Evolutionary conservation across 92 coral and sea anemone species (phyloP).

Genomic region (Zoanthus sociatus): DNA sequence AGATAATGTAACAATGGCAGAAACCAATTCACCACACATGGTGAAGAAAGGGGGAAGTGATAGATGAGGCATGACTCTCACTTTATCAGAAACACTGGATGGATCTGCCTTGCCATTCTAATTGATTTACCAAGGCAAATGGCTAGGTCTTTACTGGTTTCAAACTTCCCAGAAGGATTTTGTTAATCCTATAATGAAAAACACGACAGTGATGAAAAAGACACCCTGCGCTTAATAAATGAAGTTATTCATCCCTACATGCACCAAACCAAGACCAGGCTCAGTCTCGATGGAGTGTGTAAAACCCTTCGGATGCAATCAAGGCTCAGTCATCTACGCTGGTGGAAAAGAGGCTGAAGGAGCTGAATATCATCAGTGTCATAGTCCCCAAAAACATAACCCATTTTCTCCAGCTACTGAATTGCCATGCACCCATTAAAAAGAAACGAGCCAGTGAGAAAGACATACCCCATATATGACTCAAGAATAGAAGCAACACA

Average conservation of each 20-base stretch:
- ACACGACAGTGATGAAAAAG: conserved; percentile 62
- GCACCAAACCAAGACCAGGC: conserved; percentile 52
- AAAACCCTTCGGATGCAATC: conserved; percentile 65
- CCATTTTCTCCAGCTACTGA: conserved; percentile 65
- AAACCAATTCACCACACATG: not conserved
- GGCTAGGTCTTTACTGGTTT: conserved; percentile 51
- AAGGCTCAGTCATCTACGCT: conserved; percentile 54
- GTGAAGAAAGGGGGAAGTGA: conserved; percentile 55
- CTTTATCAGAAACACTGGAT: conserved; percentile 52
- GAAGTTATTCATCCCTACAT: conserved; percentile 53
- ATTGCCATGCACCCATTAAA: too few relatives aligned
- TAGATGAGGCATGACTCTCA: conserved; percentile 61
- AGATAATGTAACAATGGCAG: conserved; percentile 61
- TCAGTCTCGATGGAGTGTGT: conserved; percentile 50
- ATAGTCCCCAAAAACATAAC: conserved; percentile 70
- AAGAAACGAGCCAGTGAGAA: too few relatives aligned
- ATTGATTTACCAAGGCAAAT: conserved; percentile 54
- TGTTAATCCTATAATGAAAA: conserved; percentile 60
- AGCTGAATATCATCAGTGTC: conserved; percentile 53
- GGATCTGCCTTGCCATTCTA: conserved; percentile 59
- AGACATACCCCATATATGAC: too few relatives aligned
- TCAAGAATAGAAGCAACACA: too few relatives aligned
- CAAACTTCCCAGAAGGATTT: conserved; percentile 67
- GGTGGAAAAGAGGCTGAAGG: conserved; percentile 2
- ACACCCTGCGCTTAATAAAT: conserved; percentile 51